Evolutionary conservation across 2,797 vertebrate genomes (phyloP), one percentile per base, ranked within the genome.

Genomic region (Thripadectes ignobilis): DNA sequence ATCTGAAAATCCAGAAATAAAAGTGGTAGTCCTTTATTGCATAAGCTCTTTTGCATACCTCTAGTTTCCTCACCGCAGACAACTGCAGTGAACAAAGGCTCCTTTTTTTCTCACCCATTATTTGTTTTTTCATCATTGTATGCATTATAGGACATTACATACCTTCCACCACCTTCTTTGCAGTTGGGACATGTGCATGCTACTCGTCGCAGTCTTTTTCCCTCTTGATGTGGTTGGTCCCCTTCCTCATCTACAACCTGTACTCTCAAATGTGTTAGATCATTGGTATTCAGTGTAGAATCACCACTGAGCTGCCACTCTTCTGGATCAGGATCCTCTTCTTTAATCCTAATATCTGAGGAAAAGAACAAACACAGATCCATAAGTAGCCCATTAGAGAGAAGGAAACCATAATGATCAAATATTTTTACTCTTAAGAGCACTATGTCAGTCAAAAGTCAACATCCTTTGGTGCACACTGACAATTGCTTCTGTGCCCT

Each of bases 171-270:
- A 32, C 99, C 99, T 98, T 99, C 99, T 98, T 99, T 99, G 97
- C 99, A 99, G 98, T 99, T 99, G 93, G 99, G 99, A 97, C 99
- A 99, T 73, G 99, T 99, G 65, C 99, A 99, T 6, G 99, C 99
- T 82, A 99, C 99, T 96, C 99, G 98, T 85, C 99, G 98, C 96
- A 99, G 98, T 94, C 99, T 98, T 97, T 99, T 99, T 97, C 99
- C 99, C 97, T 99, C 99, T 97, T 99, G 99, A 95, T 98, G 98
- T 63, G 99, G 97, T 97, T 98, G 99, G 97, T 99, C 99, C 97
- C 98, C 98, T 79, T 99, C 99, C 89, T 99, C 99, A 61, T 99
- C 99, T 96, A 99, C 99, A 92, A 99, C 98, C 94, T 99, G 98
- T 90, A 99, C 99, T 80, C 98, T 98, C 96, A 99, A 98, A 97